Evolutionary conservation across 1,140 invertebrate genomes (phyloP), one percentile per base, ranked within the genome.

Genomic region (Lethrus apterus): DNA sequence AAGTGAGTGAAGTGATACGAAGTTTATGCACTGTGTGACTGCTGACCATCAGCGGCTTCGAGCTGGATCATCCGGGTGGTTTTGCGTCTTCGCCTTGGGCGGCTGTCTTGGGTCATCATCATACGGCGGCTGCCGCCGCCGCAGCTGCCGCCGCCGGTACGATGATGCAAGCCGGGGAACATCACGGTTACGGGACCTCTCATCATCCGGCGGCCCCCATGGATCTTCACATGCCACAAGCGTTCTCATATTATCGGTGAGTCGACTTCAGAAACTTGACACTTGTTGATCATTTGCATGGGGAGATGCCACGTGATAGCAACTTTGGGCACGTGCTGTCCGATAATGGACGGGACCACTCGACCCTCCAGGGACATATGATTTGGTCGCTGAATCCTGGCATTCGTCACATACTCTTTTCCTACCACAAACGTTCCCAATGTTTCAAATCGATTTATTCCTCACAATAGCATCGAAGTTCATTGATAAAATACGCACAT

Each of bases 181-280:
- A 66, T 53, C 74, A 76, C 52, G 57, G 53, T 24, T 66, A 66
- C 48, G 64, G 64, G 26, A 56, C 71, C 41, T 57, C 67, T 15
- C 67, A 66, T 44, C 70, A 81, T 36, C 74, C 80, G 53, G 72
- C 79, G 5, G 84, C 86, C 77, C 83, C 83, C 23, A 85, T 86
- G 81, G 86, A 89, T 65, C 74, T 90, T 43, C 86, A 90, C 70
- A 84, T 89, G 61, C 83, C 86, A 8, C 86, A 89, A 62, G 84
- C 84, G 44, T 90, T 89, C 64, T 83, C 86, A 33, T 90, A 89
- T 68, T 90, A 89, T 68, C 83, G 86, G 87, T 90, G 66, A 74
- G 70, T 66, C 58, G 24, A n/a, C n/a, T n/a, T n/a, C n/a, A n/a
- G 8, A 31, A 15, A 13, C 15, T n/a, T 11, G 49, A 47, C 56